Percentiles rank a stretch among this genome's conserved stretches.
Evolutionary conservation across 1,140 invertebrate genomes (phyloP).

Genomic region (Vanessa atalanta): DNA sequence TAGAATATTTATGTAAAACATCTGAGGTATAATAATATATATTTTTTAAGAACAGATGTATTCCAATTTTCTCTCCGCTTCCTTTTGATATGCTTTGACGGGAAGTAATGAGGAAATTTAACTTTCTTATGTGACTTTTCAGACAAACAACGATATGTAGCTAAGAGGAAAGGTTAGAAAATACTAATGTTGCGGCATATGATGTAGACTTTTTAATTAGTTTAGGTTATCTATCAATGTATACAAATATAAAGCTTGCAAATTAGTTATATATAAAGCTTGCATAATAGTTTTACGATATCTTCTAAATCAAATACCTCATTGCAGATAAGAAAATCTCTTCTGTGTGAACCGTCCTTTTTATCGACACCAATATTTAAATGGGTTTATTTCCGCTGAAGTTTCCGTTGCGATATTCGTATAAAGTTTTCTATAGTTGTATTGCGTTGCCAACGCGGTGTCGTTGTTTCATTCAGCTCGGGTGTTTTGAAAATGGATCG

Average conservation of each 20-base stretch:
- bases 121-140: slow-evolving; percentile 9
- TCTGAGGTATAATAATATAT: neutral
- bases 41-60: slow-evolving; percentile 2
- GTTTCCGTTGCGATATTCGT: neutral
- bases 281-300: too few species aligned
- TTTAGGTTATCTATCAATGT: too few species aligned
- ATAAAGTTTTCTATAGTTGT: neutral
- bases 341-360: too few species aligned
- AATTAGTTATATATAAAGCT: too few species aligned
- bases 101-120: slow-evolving; percentile 18
- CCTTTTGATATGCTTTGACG: slow-evolving; percentile 31
- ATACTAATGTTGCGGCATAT: too few species aligned
- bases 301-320: too few species aligned
- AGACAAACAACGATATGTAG: neutral
- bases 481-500: neutral
- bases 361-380: too few species aligned
- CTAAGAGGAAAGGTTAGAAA: neutral
- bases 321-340: too few species aligned
- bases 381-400: too few species aligned
- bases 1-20: too few species aligned
- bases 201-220: too few species aligned
- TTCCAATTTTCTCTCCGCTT: slow-evolving; percentile 41
- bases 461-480: neutral
- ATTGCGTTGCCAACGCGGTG: neutral
- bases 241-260: neutral